Conservation (phyloP, 1,140 invertebrate species). For the Oryzaephilus surinamensis region DNA sequence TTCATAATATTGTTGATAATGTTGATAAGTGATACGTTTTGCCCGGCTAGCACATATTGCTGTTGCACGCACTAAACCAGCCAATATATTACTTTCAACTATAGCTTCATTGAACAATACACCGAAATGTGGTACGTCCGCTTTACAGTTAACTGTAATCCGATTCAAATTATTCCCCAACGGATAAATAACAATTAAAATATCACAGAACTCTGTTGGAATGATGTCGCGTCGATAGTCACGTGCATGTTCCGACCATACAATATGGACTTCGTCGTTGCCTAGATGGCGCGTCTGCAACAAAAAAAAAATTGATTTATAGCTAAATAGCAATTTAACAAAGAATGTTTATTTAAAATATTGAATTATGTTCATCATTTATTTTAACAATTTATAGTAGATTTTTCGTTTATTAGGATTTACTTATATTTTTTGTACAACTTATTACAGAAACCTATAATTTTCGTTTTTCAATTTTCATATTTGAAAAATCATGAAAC, state of each 20-base stretch:
- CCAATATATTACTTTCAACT: constrained; percentile 69
- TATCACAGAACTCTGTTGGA: constrained; percentile 98
- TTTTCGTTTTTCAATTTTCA: too few species aligned
- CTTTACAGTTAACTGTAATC: constrained; percentile 74
- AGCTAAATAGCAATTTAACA: too few species aligned
- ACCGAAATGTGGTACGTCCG: constrained; percentile 89
- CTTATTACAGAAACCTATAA: too few species aligned
- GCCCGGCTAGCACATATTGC: constrained; percentile 87
- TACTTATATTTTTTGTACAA: too few species aligned
- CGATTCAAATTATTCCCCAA: constrained; percentile 69
- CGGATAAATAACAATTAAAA: constrained; percentile 95
- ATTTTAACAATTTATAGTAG: too few species aligned
- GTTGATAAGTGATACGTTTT: constrained; percentile 74
- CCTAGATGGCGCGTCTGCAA: constrained; percentile 84
- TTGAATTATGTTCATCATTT: too few species aligned
- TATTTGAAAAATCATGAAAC: too few species aligned
- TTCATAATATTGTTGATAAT: constrained; percentile 89
- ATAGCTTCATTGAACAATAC: constrained; percentile 93
- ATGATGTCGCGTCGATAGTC: constrained; percentile 95
- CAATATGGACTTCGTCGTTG: constrained; percentile 98
- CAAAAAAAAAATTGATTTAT: constrained; percentile 15
- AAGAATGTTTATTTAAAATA: too few species aligned
- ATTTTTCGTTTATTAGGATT: too few species aligned
- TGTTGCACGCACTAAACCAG: constrained; percentile 81
- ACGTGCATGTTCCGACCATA: constrained; percentile 95